These are phyloP conservation scores for Notarius lentiginosus DNA, from an alignment of 2,113 vertebrate genomes.

Conservation along the genomic window DNA sequence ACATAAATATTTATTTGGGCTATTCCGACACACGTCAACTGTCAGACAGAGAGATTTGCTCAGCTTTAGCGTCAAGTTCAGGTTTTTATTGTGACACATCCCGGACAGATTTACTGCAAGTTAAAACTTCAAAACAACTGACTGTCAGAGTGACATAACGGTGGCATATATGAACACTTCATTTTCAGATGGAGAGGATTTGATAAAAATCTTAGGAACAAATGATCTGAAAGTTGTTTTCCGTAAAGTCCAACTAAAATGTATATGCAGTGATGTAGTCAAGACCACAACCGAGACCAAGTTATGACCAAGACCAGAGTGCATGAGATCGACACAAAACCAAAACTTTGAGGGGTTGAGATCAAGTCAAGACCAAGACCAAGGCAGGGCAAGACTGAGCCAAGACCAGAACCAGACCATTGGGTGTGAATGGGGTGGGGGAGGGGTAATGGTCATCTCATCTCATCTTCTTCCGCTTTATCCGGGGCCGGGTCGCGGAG, in stretches of 20 bases:
- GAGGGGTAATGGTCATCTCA: no score
- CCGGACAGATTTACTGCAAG: background rate
- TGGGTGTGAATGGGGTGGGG: no score
- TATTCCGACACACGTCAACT: background rate
- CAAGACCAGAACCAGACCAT: no score
- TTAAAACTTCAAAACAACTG: background rate
- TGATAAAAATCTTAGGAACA: background rate
- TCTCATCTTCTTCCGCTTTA: no score
- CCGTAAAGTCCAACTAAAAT: background rate
- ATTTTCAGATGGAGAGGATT: background rate
- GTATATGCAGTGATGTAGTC: background rate
- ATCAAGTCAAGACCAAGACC: no score
- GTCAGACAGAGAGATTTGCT: background rate
- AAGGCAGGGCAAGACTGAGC: no score
- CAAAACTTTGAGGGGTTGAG: no score
- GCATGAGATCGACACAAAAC: no score
- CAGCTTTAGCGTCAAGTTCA: background rate
- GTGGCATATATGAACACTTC: no score
- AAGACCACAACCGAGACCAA: no score
- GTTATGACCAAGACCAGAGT: no score
- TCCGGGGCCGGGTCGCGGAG: no score
- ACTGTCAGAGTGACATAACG: background rate
- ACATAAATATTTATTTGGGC: background rate
- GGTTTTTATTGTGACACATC: background rate
- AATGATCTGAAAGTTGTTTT: background rate